phyloP scores from a whole-genome alignment of 2,888 invertebrate species.

The Allacma fusca region DNA sequence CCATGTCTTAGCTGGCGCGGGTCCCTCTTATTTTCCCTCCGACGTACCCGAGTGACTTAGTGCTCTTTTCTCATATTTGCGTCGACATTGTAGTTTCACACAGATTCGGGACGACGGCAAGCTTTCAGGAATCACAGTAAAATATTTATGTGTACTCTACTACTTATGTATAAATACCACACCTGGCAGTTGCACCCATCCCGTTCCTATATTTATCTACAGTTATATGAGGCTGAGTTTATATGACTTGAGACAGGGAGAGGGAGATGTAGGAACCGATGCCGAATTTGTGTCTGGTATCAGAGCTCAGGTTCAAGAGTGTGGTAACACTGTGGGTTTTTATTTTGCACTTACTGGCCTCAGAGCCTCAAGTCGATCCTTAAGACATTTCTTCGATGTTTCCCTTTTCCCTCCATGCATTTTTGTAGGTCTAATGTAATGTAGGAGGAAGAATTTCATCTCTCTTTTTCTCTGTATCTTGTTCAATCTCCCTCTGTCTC shows the following conservation, averaged over 20 bases:
- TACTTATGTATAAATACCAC: too few species aligned
- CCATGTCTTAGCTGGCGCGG: not conserved
- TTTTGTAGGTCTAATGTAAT: not conserved
- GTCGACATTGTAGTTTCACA: not conserved
- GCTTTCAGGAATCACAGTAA: conserved; percentile 1
- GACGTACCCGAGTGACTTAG: not conserved
- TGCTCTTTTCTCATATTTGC: conserved; percentile 1
- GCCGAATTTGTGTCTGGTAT: too few species aligned
- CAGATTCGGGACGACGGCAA: not conserved
- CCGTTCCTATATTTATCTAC: too few species aligned
- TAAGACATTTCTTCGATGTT: not conserved
- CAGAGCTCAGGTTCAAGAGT: too few species aligned
- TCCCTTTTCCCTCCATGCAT: not conserved
- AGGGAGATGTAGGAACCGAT: too few species aligned
- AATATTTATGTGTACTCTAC: not conserved
- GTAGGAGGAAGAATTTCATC: not conserved
- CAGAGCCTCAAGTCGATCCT: not conserved
- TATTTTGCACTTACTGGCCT: not conserved
- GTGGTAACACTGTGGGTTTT: not conserved
- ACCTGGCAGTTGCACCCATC: too few species aligned
- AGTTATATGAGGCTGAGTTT: too few species aligned
- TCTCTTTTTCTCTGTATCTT: not conserved
- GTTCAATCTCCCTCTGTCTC: not conserved
- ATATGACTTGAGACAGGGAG: too few species aligned
- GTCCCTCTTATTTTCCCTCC: not conserved